Base-by-base conservation (phyloP, 1,140 invertebrate genomes). In the Diorhabda carinulata region DNA sequence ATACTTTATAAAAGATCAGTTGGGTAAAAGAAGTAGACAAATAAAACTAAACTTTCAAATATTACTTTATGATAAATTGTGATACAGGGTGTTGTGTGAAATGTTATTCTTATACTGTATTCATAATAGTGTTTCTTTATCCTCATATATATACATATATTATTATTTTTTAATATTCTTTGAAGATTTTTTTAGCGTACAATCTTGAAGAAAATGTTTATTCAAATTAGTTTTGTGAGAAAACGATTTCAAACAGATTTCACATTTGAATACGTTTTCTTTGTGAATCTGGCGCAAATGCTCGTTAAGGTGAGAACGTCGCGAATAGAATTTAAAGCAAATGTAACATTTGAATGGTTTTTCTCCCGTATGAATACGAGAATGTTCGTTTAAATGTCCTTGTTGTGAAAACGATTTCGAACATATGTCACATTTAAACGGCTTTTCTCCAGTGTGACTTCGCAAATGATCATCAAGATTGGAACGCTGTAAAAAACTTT, bases 381-480 rank as follows among this genome's bases (percentile, higher is more conserved):
- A 7, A 41, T 61, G 59, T 25, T 41, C 40, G 8, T 61, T 61
- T 9, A 61, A n/a, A 3, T 10, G 6, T 7, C 4, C 9, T 7
- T 61, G 8, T 61, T 61, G 8, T 2, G 9, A 10, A 8, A 41
- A 61, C 2, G 10, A 0, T 61, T 61, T 61, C 0, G 25, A 4
- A 5, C 59, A 61, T 4, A 41, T 4, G 8, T 61, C 59, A 61
- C 59, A 61, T 43, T 61, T 43, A 8, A 61, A 61, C 5, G 83
- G 88, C 80, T 83, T 84, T 59, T 86, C 45, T 4, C 58, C 64
- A 7, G 64, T 62, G 56, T 72, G 71, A 4, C 57, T 10, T 40
- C 47, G 25, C 41, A 69, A 59, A 52, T 72, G 71, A 56, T 66
- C 69, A 8, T 67, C 10, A 7, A 42, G 7, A 60, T 10, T 40